These are phyloP conservation scores for Odontesthes bonariensis DNA, from an alignment of 2,113 vertebrate genomes.

Conservation along the genomic window DNA sequence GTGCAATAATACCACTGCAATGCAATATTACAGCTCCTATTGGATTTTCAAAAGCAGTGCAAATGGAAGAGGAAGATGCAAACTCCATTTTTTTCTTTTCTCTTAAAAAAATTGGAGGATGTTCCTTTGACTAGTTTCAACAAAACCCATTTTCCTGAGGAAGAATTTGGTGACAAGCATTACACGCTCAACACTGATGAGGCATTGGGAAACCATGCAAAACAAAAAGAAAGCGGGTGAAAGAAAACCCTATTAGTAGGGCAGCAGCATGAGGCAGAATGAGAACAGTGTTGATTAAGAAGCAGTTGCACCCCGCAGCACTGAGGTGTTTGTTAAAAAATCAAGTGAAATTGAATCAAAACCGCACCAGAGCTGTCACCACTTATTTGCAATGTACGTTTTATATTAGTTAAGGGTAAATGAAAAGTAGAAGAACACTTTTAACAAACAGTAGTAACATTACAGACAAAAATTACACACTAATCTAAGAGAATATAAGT, in stretches of 20 bases:
- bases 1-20: conserved; percentile 5
- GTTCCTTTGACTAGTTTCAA: neutral
- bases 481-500: conserved; percentile 1
- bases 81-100: neutral
- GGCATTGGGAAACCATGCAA: neutral
- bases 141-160: conserved; percentile 1
- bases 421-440: neutral
- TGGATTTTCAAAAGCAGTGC: conserved; percentile 28
- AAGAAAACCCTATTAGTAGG: neutral
- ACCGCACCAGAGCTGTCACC: neutral
- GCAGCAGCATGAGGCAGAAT: neutral
- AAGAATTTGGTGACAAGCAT: conserved; percentile 16
- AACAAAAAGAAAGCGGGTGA: no score
- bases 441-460: neutral
- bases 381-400: neutral
- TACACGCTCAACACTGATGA: neutral
- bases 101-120: neutral
- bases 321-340: conserved; percentile 4
- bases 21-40: conserved; percentile 10
- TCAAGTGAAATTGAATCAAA: conserved; percentile 6
- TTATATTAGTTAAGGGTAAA: neutral
- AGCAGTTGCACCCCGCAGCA: neutral
- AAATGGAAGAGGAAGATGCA: conserved; percentile 5
- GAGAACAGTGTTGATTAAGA: conserved; percentile 1
- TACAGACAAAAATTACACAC: neutral